Evolutionary conservation across 2,888 invertebrate species (phyloP).

Genomic region (Eilema griseolum): DNA sequence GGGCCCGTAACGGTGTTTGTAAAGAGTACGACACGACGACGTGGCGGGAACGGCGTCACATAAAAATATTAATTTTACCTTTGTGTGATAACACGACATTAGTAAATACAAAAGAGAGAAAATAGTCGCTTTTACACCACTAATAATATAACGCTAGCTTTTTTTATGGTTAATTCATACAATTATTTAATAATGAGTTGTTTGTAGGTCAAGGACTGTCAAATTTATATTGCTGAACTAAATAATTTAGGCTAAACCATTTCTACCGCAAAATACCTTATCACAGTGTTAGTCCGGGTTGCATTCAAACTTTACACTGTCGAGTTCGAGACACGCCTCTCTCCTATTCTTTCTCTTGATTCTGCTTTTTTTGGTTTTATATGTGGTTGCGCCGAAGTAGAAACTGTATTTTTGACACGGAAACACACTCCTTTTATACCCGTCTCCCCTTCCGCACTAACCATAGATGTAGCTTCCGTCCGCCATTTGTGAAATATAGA

Average conservation of each 20-base stretch:
- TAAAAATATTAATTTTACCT: not conserved
- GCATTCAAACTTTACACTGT: too few species aligned
- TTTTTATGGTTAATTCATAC: not conserved
- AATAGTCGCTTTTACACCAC: not conserved
- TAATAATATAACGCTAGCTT: not conserved
- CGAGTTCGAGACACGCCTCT: too few species aligned
- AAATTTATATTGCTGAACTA: not conserved
- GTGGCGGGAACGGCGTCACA: conserved; percentile 16
- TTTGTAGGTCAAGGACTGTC: not conserved
- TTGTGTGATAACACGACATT: not conserved
- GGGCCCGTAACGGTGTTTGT: conserved; percentile 42
- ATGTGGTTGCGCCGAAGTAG: too few species aligned
- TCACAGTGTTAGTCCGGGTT: too few species aligned
- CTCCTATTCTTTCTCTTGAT: too few species aligned
- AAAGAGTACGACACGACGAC: conserved; percentile 33
- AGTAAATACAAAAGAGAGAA: not conserved
- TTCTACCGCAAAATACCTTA: too few species aligned
- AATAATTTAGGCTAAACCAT: not conserved
- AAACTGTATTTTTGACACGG: too few species aligned
- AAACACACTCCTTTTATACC: too few species aligned
- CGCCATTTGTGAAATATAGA: too few species aligned
- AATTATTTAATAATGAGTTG: not conserved
- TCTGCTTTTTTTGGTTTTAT: too few species aligned
- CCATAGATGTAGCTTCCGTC: too few species aligned
- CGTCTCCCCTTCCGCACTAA: too few species aligned